Base-by-base conservation (phyloP, 2,797 vertebrate species). In the Chelmon rostratus region DNA sequence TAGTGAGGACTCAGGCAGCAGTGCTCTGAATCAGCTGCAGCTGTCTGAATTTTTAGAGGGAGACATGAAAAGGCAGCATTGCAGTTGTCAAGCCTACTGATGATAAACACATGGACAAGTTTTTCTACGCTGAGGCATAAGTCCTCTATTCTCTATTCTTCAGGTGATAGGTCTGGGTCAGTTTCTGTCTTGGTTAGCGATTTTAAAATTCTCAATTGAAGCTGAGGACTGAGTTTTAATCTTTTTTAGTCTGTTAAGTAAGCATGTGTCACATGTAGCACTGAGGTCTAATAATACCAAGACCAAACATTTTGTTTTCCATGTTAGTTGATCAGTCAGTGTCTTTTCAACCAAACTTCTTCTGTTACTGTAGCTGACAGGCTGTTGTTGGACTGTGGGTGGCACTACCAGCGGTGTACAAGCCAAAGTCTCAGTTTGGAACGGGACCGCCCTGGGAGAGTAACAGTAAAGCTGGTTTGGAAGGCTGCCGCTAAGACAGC, bases 381-480 rank as follows among this genome's bases (percentile, higher is more conserved):
- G 50, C 47, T 61, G 31, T 21, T 62, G 57, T 61, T 73, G 75
- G 72, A 47, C 52, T 70, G 80, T 77, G 63, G 59, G 62, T 78
- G 65, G 66, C 54, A 38, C 47, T 67, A 64, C 57, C 61, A 42
- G 21, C 12, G 3, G 18, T 66, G 61, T 64, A 62, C 68, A 65
- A 83, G 66, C 83, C 79, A 79, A 64, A 83, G 73, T 75, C 79
- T 79, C 66, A 46, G 70, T 76, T 86, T 89, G 86, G 87, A 92
- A 72, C 2, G 46, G 62, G 74, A 75, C 73, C 64, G 59, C 64
- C 68, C 67, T 75, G 49, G 63, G 73, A 88, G 88, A 86, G 67
- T 89, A 92, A 90, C 85, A 83, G 75, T 83, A 90, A 90, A 92
- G 85, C 90, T 77, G 75, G 68, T 72, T 89, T 91, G 91, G 90